These are phyloP conservation scores for Eilema sororculum DNA, from an alignment of 2,888 invertebrate genomes.

Conservation along the genomic window DNA sequence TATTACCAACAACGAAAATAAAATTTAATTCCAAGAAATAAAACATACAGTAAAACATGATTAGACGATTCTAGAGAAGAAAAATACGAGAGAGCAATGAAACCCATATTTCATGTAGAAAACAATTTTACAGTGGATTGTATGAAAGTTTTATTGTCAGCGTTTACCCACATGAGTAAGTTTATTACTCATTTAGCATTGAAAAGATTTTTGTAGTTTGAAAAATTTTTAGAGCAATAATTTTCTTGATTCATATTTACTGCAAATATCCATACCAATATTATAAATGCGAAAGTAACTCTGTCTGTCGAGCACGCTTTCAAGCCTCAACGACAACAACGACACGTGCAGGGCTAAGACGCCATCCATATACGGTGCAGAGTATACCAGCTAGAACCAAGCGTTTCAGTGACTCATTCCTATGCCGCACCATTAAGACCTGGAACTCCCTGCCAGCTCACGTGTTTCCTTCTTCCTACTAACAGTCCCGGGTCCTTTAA, in stretches of 20 bases:
- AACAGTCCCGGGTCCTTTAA: too few relatives aligned
- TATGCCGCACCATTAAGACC: too few relatives aligned
- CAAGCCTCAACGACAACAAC: too few relatives aligned
- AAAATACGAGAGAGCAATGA: conserved; percentile 42
- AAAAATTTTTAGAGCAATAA: neutral
- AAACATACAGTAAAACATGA: conserved; percentile 48
- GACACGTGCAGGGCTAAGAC: too few relatives aligned
- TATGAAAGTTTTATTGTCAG: conserved; percentile 39
- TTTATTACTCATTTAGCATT: conserved; percentile 24
- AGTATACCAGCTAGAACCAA: too few relatives aligned
- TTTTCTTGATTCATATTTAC: neutral
- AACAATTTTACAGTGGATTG: conserved; percentile 47
- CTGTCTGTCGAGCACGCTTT: too few relatives aligned
- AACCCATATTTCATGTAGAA: conserved; percentile 43
- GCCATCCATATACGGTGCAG: too few relatives aligned
- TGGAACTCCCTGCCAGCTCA: too few relatives aligned
- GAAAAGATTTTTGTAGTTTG: neutral
- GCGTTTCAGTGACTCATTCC: too few relatives aligned
- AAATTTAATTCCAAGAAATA: conserved; percentile 36
- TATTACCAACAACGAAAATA: conserved; percentile 21
- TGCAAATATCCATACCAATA: too few relatives aligned
- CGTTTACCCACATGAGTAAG: conserved; percentile 31
- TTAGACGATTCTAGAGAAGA: conserved; percentile 38
- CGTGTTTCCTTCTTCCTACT: too few relatives aligned
- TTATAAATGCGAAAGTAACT: too few relatives aligned